Conservation (phyloP, 2,113 vertebrate genomes). For the Phyllostomus hastatus region DNA sequence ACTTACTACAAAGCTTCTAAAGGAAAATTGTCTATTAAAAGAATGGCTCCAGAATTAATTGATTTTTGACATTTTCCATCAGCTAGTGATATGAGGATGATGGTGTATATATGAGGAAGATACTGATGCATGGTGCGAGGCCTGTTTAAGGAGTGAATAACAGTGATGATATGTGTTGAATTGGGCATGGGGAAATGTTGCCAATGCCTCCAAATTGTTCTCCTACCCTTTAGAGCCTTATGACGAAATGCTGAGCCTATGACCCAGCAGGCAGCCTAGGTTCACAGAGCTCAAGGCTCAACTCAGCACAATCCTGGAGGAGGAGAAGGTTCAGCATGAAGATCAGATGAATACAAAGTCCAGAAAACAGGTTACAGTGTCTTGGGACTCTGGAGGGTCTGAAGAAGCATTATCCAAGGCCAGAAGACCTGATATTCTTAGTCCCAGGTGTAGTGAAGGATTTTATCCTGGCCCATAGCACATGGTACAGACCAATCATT, state of each 20-base stretch:
- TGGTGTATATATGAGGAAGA: conserved; percentile 99
- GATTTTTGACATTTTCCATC: conserved; percentile 99
- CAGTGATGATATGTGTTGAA: conserved; percentile 97
- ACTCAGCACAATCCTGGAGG: conserved; percentile 80
- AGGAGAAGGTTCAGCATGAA: too few species aligned
- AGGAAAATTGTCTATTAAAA: conserved; percentile 99
- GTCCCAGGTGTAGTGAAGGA: not conserved
- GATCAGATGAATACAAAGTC: too few species aligned
- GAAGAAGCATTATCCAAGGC: too few species aligned
- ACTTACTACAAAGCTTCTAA: conserved; percentile 99
- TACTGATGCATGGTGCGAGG: conserved; percentile 98
- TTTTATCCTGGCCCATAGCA: too few species aligned
- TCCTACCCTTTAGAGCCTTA: conserved; percentile 98
- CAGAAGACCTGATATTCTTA: too few species aligned
- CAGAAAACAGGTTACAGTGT: too few species aligned
- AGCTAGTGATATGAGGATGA: conserved; percentile 99
- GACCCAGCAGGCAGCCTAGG: conserved; percentile 96
- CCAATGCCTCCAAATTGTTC: conserved; percentile 98
- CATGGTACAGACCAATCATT: too few species aligned
- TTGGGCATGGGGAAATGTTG: conserved; percentile 97
- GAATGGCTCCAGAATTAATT: conserved; percentile 99
- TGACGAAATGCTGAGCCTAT: conserved; percentile 92
- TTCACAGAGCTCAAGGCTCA: conserved; percentile 98
- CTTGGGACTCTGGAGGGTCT: too few species aligned
- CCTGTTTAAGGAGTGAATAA: conserved; percentile 99